Evolutionary conservation across 2,888 invertebrate species (phyloP).

Genomic region (Coremacera marginata): DNA sequence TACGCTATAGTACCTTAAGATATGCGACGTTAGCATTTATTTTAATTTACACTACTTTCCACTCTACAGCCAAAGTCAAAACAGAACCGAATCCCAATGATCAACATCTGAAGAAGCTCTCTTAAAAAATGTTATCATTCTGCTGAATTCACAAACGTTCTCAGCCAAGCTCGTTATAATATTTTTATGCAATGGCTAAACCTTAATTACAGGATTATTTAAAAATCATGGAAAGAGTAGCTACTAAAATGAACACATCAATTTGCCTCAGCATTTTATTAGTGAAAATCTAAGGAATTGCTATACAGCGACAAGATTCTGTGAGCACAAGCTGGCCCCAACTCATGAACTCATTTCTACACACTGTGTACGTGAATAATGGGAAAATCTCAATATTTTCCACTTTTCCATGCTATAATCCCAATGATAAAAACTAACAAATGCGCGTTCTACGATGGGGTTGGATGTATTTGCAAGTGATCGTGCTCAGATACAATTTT

Average conservation of each 20-base stretch:
- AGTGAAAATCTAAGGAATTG: not conserved
- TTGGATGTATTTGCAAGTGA: not conserved
- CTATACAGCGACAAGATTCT: not conserved
- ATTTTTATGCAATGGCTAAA: too few species aligned
- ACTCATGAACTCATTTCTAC: conserved; percentile 16
- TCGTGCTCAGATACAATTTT: conserved; percentile 55
- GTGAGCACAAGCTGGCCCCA: conserved; percentile 14
- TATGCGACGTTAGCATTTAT: too few species aligned
- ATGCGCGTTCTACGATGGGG: not conserved
- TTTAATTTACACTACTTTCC: too few species aligned
- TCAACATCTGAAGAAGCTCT: too few species aligned
- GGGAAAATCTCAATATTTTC: conserved; percentile 24
- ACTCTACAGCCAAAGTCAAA: too few species aligned
- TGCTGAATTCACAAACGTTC: too few species aligned
- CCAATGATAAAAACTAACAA: not conserved
- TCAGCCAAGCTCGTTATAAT: too few species aligned
- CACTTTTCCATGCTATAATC: conserved; percentile 39
- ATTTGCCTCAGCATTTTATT: not conserved
- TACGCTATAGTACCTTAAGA: too few species aligned
- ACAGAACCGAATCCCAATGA: too few species aligned
- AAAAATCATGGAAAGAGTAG: too few species aligned
- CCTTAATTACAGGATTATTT: too few species aligned
- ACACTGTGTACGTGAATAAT: not conserved
- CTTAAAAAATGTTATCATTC: too few species aligned
- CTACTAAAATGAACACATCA: not conserved